phyloP scores from a whole-genome alignment of 2,113 vertebrate species.

The Lethenteron camtschaticum region DNA sequence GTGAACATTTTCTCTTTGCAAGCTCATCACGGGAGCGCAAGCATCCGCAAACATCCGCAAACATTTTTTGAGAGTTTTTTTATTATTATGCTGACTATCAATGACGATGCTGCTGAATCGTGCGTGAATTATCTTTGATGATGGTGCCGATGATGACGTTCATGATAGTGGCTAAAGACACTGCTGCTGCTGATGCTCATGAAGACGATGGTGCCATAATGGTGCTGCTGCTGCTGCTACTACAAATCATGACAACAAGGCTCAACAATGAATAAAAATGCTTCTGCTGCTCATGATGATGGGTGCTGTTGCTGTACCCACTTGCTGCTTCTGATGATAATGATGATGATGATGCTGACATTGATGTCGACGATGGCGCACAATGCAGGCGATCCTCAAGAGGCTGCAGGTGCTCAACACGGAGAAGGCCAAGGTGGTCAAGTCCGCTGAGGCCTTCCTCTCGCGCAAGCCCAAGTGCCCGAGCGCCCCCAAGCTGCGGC shows the following conservation, averaged over 20 bases:
- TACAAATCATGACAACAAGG: neutral
- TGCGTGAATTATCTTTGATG: too few species aligned
- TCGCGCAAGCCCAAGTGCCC: slow-evolving; percentile 30
- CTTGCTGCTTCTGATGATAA: slow-evolving; percentile 8
- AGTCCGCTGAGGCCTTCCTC: slow-evolving; percentile 46
- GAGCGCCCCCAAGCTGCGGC: slow-evolving; percentile 36
- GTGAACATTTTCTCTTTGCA: too few species aligned
- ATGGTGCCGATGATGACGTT: too few species aligned
- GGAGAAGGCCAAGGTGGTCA: slow-evolving; percentile 30
- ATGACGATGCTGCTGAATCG: too few species aligned
- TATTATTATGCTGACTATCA: too few species aligned
- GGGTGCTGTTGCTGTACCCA: too few species aligned
- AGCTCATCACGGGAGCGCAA: too few species aligned
- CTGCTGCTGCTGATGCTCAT: too few species aligned
- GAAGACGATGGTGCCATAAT: neutral
- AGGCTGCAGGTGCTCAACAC: slow-evolving; percentile 44
- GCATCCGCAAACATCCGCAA: too few species aligned
- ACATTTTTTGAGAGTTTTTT: too few species aligned
- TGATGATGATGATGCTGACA: neutral
- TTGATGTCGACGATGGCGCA: neutral
- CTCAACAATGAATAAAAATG: neutral
- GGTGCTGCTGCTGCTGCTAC: neutral
- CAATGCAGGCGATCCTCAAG: slow-evolving; percentile 38
- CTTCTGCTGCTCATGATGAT: neutral
- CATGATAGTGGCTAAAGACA: too few species aligned